phyloP scores from a whole-genome alignment of 2,797 vertebrate genomes.

The Gadopsis bispinosus region DNA sequence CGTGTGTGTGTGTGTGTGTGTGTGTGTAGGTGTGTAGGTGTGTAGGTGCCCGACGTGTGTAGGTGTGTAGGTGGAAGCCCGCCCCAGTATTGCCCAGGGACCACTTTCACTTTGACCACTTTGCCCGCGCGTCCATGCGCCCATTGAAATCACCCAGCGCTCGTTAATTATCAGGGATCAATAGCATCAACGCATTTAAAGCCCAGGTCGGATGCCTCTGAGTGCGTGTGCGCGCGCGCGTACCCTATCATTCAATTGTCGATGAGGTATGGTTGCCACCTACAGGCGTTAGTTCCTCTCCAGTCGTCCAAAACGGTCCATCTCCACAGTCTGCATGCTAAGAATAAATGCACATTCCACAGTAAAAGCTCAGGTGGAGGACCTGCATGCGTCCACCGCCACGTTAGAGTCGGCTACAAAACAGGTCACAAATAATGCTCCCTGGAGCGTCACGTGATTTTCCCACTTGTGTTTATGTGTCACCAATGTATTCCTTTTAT shows the following conservation, averaged over 20 bases:
- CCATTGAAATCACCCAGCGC: constrained; percentile 65
- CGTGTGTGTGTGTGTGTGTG: constrained; percentile 14
- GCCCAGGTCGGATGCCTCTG: constrained; percentile 50
- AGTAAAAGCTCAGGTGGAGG: background rate
- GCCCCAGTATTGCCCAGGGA: constrained; percentile 58
- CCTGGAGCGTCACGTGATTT: background rate
- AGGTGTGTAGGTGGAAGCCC: constrained; percentile 55
- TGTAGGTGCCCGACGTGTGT: constrained; percentile 46
- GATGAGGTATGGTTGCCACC: constrained; percentile 87
- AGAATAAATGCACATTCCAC: constrained; percentile 46
- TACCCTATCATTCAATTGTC: constrained; percentile 49
- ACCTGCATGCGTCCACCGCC: background rate
- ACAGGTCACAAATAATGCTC: background rate
- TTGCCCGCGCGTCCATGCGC: constrained; percentile 57
- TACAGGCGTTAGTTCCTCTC: constrained; percentile 79
- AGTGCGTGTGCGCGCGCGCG: background rate
- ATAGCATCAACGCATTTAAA: constrained; percentile 72
- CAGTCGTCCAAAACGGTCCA: constrained; percentile 60
- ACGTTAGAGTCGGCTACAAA: background rate
- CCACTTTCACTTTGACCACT: constrained; percentile 78
- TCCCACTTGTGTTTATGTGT: background rate
- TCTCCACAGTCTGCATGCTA: constrained; percentile 51
- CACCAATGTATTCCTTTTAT: background rate
- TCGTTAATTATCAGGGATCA: constrained; percentile 81
- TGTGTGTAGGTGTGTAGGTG: constrained; percentile 1